phyloP scores from a whole-genome alignment of 2,888 invertebrate genomes.

The Andrena minutula region DNA sequence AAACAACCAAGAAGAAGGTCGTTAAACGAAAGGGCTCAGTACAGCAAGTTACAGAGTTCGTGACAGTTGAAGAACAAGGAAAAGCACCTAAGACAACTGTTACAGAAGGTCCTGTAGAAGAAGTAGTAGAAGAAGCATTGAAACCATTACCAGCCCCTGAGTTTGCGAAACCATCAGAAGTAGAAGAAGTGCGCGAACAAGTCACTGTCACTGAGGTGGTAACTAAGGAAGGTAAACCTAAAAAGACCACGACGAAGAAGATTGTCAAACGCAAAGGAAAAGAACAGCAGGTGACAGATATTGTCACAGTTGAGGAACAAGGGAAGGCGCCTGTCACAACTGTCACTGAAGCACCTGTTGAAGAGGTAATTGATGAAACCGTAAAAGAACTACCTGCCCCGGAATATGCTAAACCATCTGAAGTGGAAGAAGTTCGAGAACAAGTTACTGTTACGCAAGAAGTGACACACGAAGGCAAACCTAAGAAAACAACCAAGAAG shows the following conservation, averaged over 20 bases:
- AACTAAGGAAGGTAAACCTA: conserved; percentile 80
- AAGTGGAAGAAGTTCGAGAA: conserved; percentile 70
- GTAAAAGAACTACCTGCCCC: conserved; percentile 76
- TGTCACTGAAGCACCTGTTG: conserved; percentile 74
- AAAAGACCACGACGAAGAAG: conserved; percentile 80
- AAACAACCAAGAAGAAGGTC: conserved; percentile 71
- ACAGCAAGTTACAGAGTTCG: conserved; percentile 68
- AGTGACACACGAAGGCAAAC: conserved; percentile 68
- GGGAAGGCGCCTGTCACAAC: conserved; percentile 66
- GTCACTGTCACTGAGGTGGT: conserved; percentile 15
- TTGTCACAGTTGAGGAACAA: conserved; percentile 76
- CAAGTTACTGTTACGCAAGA: conserved; percentile 71
- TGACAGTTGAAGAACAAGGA: conserved; percentile 76
- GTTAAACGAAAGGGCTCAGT: conserved; percentile 66
- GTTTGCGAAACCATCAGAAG: no score
- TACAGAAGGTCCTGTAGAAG: conserved; percentile 79
- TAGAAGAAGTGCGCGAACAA: no score
- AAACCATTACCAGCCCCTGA: no score
- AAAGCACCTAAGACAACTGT: conserved; percentile 62
- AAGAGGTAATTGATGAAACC: conserved; percentile 80
- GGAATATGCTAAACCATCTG: conserved; percentile 83
- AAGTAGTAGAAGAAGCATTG: conserved; percentile 60
- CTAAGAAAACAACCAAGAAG: conserved; percentile 72
- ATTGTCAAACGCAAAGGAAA: conserved; percentile 81
- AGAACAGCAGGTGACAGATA: conserved; percentile 62